phyloP scores from a whole-genome alignment of 2,113 vertebrate species.

The Falcunculus frontatus region DNA sequence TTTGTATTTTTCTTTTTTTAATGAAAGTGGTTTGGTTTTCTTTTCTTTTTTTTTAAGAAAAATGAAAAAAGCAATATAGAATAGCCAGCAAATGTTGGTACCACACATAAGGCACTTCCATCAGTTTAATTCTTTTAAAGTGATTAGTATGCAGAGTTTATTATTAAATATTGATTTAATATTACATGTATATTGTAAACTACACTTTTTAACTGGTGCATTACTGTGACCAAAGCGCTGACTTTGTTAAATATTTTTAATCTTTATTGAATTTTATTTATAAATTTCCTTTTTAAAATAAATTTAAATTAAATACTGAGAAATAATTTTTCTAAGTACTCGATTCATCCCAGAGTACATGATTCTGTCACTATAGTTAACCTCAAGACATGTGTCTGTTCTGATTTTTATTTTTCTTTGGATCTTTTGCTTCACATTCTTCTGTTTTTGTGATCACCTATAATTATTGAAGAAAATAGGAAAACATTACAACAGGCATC shows the following conservation, averaged over 20 bases:
- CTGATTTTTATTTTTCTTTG: background rate
- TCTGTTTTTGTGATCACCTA: background rate
- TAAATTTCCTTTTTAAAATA: background rate
- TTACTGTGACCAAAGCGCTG: background rate
- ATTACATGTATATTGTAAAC: background rate
- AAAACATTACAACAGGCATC: background rate
- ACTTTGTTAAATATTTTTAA: background rate
- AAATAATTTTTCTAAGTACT: background rate
- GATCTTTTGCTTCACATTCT: background rate
- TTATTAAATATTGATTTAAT: background rate
- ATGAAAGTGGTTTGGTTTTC: background rate
- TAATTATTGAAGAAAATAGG: background rate
- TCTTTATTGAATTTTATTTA: background rate
- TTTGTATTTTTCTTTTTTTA: background rate
- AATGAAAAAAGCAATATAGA: accelerated
- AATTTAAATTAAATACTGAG: background rate
- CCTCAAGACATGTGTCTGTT: background rate
- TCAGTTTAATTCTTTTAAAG: background rate
- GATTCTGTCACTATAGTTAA: background rate
- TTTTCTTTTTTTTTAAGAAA: background rate
- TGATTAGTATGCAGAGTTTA: background rate
- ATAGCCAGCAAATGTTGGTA: background rate
- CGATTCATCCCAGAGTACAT: background rate
- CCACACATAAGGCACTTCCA: background rate
- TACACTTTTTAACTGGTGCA: background rate